phyloP scores from a whole-genome alignment of 2,797 vertebrate genomes.

The Rousettus madagascariensis region DNA sequence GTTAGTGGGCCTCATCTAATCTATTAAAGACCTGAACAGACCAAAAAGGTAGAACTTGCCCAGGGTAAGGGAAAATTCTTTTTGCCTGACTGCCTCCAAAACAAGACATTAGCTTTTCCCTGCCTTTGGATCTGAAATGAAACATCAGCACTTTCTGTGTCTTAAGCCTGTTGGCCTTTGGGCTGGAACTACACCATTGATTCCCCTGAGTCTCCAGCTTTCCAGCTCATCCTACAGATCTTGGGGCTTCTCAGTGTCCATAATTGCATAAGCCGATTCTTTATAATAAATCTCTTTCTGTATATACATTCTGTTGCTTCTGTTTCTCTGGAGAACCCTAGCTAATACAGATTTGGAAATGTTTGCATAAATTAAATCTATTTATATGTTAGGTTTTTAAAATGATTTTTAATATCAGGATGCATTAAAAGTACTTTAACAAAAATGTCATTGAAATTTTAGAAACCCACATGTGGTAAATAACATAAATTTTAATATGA shows the following conservation, averaged over 20 bases:
- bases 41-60: not conserved
- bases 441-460: not conserved
- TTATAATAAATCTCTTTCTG: not conserved
- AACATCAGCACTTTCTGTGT: not conserved
- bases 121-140: not conserved
- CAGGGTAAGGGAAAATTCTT: not conserved
- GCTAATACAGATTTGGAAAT: not conserved
- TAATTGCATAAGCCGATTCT: not conserved
- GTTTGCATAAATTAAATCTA: not conserved
- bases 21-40: not conserved
- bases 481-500: not conserved
- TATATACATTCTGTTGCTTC: not conserved
- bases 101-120: not conserved
- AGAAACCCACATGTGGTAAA: not conserved
- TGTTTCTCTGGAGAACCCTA: not conserved
- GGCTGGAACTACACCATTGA: not conserved
- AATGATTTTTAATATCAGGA: constrained; percentile 1
- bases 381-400: not conserved
- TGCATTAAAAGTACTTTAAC: not conserved
- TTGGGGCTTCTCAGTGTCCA: not conserved
- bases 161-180: not conserved
- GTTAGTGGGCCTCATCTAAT: not conserved
- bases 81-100: not conserved
- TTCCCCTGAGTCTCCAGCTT: not conserved
- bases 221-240: not conserved